These are phyloP conservation scores for Lithophane ornitopus DNA, from an alignment of 2,888 invertebrate species.

Conservation along the genomic window DNA sequence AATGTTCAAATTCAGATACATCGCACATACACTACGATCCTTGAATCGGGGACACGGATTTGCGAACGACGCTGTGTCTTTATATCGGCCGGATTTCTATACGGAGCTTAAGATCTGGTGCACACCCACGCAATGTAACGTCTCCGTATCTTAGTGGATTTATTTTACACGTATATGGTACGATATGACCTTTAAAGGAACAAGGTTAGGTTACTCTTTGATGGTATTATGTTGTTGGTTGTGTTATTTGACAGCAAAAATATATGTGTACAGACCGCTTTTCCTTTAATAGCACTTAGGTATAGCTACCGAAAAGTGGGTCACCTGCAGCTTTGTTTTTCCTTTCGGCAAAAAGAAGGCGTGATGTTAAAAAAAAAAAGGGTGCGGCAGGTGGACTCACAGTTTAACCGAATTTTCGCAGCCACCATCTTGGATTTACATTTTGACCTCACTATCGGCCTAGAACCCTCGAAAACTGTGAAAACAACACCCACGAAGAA, in stretches of 20 bases:
- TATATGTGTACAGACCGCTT: background rate
- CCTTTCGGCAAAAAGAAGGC: background rate
- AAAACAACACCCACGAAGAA: too few relatives aligned
- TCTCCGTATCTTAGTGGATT: slow-evolving; percentile 26
- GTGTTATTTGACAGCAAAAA: background rate
- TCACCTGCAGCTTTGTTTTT: background rate
- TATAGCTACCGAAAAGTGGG: background rate
- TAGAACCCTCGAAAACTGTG: too few relatives aligned
- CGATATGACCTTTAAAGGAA: slow-evolving; percentile 5
- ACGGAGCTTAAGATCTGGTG: slow-evolving; percentile 36
- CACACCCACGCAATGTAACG: slow-evolving; percentile 30
- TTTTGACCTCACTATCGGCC: too few relatives aligned
- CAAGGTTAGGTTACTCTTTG: background rate
- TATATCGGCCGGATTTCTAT: slow-evolving; percentile 44
- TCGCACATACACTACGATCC: slow-evolving; percentile 39
- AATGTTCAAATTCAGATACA: slow-evolving; percentile 52
- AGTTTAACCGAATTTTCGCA: too few relatives aligned
- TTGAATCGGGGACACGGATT: slow-evolving; percentile 54
- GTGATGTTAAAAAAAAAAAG: background rate
- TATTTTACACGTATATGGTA: slow-evolving; percentile 30
- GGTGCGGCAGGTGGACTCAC: too few relatives aligned
- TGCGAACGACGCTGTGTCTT: slow-evolving; percentile 41
- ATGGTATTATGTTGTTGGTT: background rate
- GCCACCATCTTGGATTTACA: too few relatives aligned
- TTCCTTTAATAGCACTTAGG: background rate